Base-by-base conservation (phyloP, 2,113 vertebrate genomes). In the Xenus cinereus region DNA sequence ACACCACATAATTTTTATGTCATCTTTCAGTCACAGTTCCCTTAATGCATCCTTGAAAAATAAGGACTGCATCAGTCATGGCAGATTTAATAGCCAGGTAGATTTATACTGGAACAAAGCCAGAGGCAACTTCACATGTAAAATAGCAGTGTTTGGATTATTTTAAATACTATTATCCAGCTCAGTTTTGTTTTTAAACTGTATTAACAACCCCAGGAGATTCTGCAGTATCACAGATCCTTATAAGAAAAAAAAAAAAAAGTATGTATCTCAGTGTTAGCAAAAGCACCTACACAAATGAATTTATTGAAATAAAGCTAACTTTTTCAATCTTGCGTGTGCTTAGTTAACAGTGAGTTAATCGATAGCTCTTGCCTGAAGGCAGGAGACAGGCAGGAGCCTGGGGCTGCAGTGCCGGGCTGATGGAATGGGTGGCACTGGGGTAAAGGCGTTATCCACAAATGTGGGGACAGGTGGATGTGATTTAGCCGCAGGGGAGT, bases 121-220 rank as follows among this genome's bases (percentile, higher is more conserved):
- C 72, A 92, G 84, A 75, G 88, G 91, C 85, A 95, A 87, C 72
- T 94, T 62, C 80, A n/a, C 51, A 30, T 68, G 73, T 73, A 78
- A 89, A 90, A 89, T 54, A 95, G 68, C 86, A 96, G 87, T 21
- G 57, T 80, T 86, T 89, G 69, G 59, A 95, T 94, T 89, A 72
- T 71, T 80, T 90, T 45, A 84, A 92, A 93, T 75, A 46, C 64
- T 57, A 60, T 62, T 69, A 69, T 24, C 37, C 62, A 53, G 60
- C 76, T 81, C 27, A 8, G 50, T 39, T 91, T 67, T 82, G 53
- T 5, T 75, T 87, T 68, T 60, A 67, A 75, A 53, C n/a, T 48
- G 27, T 45, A 45, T 63, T 72, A 73, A 76, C 37, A 59, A 39
- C 66, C 54, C 74, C 75, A 50, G 62, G 62, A 84, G 78, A 54